Conservation (phyloP, 2,797 vertebrate genomes). For the Schizothorax lantsangensis region DNA sequence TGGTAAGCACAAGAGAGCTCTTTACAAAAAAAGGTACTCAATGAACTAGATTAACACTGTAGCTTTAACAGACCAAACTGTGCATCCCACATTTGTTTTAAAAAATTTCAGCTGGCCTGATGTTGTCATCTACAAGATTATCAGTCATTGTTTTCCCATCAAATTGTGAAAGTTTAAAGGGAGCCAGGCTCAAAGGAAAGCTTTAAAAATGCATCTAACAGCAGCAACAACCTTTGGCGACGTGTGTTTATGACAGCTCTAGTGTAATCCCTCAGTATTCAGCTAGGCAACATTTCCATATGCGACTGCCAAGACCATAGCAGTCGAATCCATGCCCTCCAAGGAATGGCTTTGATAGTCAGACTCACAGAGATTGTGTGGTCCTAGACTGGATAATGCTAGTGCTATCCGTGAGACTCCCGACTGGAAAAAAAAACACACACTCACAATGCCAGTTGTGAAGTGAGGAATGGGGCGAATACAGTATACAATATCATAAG, state of each 20-base stretch:
- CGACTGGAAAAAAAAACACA: neutral
- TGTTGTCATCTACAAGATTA: slow-evolving; percentile 19
- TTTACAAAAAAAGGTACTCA: neutral
- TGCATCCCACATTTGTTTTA: neutral
- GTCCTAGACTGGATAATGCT: slow-evolving; percentile 46
- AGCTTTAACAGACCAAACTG: neutral
- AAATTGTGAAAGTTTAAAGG: slow-evolving; percentile 30
- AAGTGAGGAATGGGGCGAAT: slow-evolving; percentile 1
- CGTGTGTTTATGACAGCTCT: slow-evolving; percentile 51
- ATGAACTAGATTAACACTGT: neutral
- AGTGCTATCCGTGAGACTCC: slow-evolving; percentile 2
- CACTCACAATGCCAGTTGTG: neutral
- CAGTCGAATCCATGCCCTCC: slow-evolving; percentile 51
- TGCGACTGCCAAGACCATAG: slow-evolving; percentile 51
- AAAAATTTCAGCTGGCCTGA: neutral
- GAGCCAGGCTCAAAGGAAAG: slow-evolving; percentile 38
- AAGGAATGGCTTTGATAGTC: slow-evolving; percentile 54
- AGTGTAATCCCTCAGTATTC: slow-evolving; percentile 46
- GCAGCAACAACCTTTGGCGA: slow-evolving; percentile 44
- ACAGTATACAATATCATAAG: neutral
- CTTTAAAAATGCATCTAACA: slow-evolving; percentile 52
- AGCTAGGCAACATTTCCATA: slow-evolving; percentile 48
- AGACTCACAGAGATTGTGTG: slow-evolving; percentile 50
- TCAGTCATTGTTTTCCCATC: slow-evolving; percentile 38
- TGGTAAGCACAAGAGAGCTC: neutral